Evolutionary conservation across 2,888 invertebrate species (phyloP).

Genomic region (Spialia ferax): DNA sequence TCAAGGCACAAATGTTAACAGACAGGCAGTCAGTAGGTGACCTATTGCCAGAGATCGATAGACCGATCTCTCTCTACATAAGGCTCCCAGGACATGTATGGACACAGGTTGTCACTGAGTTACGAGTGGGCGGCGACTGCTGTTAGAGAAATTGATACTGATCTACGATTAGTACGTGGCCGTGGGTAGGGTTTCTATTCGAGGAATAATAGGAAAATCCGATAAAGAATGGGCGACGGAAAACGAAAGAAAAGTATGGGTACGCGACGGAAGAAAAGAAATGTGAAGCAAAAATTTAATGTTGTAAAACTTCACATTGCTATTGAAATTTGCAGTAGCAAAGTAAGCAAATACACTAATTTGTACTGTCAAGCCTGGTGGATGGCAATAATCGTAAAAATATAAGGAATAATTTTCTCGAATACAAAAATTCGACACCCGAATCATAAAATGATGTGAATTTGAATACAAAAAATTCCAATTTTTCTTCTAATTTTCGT

Average conservation of each 20-base stretch:
- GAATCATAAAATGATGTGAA: too few species aligned
- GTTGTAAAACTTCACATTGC: not conserved
- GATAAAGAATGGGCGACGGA: not conserved
- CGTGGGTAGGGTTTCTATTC: conserved; percentile 13
- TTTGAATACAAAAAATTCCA: too few species aligned
- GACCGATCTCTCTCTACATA: conserved; percentile 38
- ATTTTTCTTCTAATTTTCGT: too few species aligned
- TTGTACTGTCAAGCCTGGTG: too few species aligned
- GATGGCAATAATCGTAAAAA: too few species aligned
- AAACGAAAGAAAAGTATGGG: not conserved
- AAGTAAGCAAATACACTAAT: too few species aligned
- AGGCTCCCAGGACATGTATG: conserved; percentile 27
- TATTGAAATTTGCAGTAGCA: too few species aligned
- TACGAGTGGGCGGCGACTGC: conserved; percentile 4
- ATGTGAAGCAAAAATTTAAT: too few species aligned
- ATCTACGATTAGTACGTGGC: conserved; percentile 11
- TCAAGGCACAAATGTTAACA: conserved; percentile 18
- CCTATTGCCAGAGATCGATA: conserved; percentile 31
- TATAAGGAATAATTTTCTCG: too few species aligned
- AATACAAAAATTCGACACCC: too few species aligned
- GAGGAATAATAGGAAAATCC: conserved; percentile 2
- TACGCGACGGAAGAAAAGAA: conserved; percentile 1
- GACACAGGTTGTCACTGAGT: conserved; percentile 7
- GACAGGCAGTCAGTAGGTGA: conserved; percentile 36
- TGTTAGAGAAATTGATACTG: conserved; percentile 16